Evolutionary conservation across 92 coral and sea anemone species (phyloP).

Genomic region (Anthopleura xanthogrammica): DNA sequence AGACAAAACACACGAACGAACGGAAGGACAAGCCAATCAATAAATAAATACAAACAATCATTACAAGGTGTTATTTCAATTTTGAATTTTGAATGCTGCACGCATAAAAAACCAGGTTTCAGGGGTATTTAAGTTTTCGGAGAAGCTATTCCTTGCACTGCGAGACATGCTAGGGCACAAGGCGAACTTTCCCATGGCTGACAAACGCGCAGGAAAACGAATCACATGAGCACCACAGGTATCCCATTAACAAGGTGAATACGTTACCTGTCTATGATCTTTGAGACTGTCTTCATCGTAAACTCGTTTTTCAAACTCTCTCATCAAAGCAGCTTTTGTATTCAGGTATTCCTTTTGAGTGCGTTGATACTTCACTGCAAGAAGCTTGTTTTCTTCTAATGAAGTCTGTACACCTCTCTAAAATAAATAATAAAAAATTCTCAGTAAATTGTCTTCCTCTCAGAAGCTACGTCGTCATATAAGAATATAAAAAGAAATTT

Average conservation of each 20-base stretch:
- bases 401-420: conserved; percentile 80
- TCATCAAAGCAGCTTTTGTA: conserved; percentile 70
- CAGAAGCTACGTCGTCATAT: no score
- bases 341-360: conserved; percentile 61
- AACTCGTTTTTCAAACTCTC: conserved; percentile 75
- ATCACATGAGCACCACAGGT: neutral
- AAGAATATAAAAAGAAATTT: no score
- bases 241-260: no score
- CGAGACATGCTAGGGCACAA: no score
- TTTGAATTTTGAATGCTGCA: no score
- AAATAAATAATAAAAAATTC: neutral
- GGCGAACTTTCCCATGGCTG: neutral
- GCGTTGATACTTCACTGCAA: conserved; percentile 68
- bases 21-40: no score
- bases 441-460: neutral
- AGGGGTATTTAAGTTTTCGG: no score
- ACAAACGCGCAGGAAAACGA: neutral
- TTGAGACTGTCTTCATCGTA: conserved; percentile 79
- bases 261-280: conserved; percentile 87
- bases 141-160: no score
- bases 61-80: no score
- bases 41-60: no score
- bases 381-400: conserved; percentile 61
- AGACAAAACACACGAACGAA: no score
- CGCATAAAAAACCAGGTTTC: no score